Base-by-base conservation (phyloP, 2,797 vertebrate species). In the Lagodon rhomboides region DNA sequence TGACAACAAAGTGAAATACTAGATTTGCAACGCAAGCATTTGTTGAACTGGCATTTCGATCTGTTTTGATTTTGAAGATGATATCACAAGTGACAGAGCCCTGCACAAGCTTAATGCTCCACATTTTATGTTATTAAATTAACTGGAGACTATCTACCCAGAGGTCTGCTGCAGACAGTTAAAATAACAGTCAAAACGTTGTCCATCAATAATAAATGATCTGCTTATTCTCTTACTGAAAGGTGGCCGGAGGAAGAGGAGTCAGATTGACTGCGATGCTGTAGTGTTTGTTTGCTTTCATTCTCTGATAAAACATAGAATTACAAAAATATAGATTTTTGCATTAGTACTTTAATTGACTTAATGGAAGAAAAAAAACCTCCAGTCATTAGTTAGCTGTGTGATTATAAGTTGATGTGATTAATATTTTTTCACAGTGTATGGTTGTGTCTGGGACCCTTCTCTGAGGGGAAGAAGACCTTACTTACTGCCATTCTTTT, bases 401-500 rank as follows among this genome's bases (percentile, higher is more conserved):
- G 65, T 87, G 56, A 76, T 51, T 66, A 68, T 82, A 71, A 70
- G 54, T 73, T 80, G 59, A 69, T 73, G 65, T 79, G 47, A 64
- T 86, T 73, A 6, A 72, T 79, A 65, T 81, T 73, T 91, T 82
- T 76, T 79, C 55, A 69, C 43, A 53, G 44, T 66, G 62, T 77
- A 60, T 12, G 56, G 73, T 72, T 73, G 23, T 63, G 59, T 76
- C 47, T 27, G 56, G 46, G 64, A 64, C 73, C 51, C 49, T 7
- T 73, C 79, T 13, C 49, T 50, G 46, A 78, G 65, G 68, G 79
- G 58, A 75, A 71, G 47, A 69, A 58, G 43, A 82, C 34, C 34
- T 62, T 54, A 68, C 74, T 73, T 51, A 83, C 86, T 83, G 79
- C 85, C 86, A 70, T 68, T 73, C 38, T 80, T 80, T 72, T 90